phyloP scores from a whole-genome alignment of 2,113 vertebrate genomes.

The Peromyscus leucopus region DNA sequence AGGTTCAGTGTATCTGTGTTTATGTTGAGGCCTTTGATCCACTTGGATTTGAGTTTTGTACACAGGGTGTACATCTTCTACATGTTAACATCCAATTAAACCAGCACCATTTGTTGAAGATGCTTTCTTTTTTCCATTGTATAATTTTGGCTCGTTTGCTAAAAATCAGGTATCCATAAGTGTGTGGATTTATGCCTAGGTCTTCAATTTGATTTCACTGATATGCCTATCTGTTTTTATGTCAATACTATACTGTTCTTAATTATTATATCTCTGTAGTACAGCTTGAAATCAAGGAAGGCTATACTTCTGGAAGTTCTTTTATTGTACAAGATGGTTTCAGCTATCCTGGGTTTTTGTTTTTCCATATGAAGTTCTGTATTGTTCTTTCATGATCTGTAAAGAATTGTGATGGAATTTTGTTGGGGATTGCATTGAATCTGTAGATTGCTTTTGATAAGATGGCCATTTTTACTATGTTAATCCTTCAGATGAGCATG shows the following conservation, averaged over 20 bases:
- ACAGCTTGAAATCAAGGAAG: not conserved
- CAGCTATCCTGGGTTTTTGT: not conserved
- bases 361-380: not conserved
- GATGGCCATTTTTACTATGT: not conserved
- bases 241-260: not conserved
- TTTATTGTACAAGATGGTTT: not conserved
- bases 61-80: not conserved
- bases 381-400: not conserved
- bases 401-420: not conserved
- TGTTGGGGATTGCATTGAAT: not conserved
- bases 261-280: not conserved
- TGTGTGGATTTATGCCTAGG: not conserved
- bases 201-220: not conserved
- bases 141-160: not conserved
- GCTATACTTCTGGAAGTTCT: not conserved
- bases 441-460: not conserved
- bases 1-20: not conserved
- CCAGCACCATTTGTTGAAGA: not conserved
- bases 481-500: not conserved
- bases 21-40: too few relatives aligned
- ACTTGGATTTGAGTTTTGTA: not conserved
- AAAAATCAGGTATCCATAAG: not conserved
- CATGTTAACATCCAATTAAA: not conserved
- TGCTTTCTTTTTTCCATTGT: not conserved
- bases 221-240: not conserved